These are phyloP conservation scores for Lasioglossum albipes DNA, from an alignment of 1,140 invertebrate species.

Conservation along the genomic window DNA sequence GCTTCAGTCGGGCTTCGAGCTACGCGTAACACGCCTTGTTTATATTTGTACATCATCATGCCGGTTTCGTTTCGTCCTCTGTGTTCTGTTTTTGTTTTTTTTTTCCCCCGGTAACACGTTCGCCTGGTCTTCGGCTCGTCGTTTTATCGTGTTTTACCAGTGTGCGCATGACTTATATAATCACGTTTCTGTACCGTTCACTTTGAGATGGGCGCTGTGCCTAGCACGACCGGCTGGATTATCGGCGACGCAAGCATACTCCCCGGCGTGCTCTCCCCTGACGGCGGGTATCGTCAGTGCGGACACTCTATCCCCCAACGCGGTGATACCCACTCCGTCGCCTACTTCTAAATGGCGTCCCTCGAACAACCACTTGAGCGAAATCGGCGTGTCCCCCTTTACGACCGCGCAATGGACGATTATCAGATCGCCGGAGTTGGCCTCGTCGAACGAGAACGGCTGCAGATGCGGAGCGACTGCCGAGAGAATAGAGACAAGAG, in stretches of 20 bases:
- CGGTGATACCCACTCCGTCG: slow-evolving; percentile 82
- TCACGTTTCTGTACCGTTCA: slow-evolving; percentile 77
- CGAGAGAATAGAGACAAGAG: slow-evolving; percentile 73
- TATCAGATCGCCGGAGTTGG: slow-evolving; percentile 82
- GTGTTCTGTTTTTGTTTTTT: neutral
- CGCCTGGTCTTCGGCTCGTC: no score
- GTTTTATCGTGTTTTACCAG: no score
- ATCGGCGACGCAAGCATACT: slow-evolving; percentile 87
- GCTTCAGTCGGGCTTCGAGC: slow-evolving; percentile 8
- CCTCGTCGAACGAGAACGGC: slow-evolving; percentile 78
- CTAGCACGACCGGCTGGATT: slow-evolving; percentile 84
- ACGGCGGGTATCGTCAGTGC: slow-evolving; percentile 79
- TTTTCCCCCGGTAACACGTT: no score
- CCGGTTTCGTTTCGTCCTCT: slow-evolving; percentile 32
- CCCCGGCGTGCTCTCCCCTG: slow-evolving; percentile 83
- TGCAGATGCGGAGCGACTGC: slow-evolving; percentile 78
- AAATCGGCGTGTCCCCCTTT: slow-evolving; percentile 87
- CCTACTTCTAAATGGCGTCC: slow-evolving; percentile 77
- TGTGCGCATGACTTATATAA: slow-evolving; percentile 23
- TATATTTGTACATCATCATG: slow-evolving; percentile 50
- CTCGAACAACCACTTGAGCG: slow-evolving; percentile 84
- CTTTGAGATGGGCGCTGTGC: slow-evolving; percentile 82
- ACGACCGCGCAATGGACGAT: slow-evolving; percentile 86
- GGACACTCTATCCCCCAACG: slow-evolving; percentile 81
- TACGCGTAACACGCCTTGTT: slow-evolving; percentile 52